Evolutionary conservation across 1,140 invertebrate genomes (phyloP).

Genomic region (Apis mellifera): Amel_HAv3.1 CM009934.2:2435501-2436000

Average conservation of each 20-base stretch:
- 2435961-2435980: constrained; percentile 42
- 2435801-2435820: constrained; percentile 1
- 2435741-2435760: constrained; percentile 38
- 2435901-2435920: constrained; percentile 69
- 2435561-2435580: background rate
- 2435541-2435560: background rate
- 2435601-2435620: constrained; percentile 23
- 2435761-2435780: constrained; percentile 37
- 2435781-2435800: constrained; percentile 26
- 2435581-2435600: constrained; percentile 16
- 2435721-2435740: constrained; percentile 43
- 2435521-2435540: constrained; percentile 3
- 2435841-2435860: constrained; percentile 74
- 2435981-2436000: constrained; percentile 40
- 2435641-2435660: constrained; percentile 18
- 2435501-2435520: constrained; percentile 38
- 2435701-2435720: constrained; percentile 45
- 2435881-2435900: constrained; percentile 74
- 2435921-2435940: constrained; percentile 53
- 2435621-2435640: constrained; percentile 31
- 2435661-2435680: constrained; percentile 71
- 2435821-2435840: constrained; percentile 55
- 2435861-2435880: constrained; percentile 70
- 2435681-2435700: constrained; percentile 66
- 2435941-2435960: constrained; percentile 58